Conservation (phyloP, 2,888 invertebrate species). For the Orgyia antiqua region DNA sequence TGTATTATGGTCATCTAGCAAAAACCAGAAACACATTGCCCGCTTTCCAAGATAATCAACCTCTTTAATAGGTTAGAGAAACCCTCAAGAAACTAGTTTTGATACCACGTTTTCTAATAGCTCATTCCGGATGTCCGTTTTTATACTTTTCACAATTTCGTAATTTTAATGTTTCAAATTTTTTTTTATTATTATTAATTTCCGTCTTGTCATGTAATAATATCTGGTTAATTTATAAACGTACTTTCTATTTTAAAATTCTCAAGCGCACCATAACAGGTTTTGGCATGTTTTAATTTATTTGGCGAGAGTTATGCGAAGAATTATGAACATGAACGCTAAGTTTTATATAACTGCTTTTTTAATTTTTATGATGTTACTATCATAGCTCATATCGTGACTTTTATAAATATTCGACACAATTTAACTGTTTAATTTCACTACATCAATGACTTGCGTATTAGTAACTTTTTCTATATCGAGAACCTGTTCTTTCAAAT, state of each 20-base stretch:
- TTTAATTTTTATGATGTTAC: constrained; percentile 36
- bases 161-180: constrained; percentile 17
- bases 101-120: constrained; percentile 50
- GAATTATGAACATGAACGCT: constrained; percentile 33
- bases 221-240: constrained; percentile 24
- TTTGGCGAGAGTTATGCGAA: constrained; percentile 47
- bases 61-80: constrained; percentile 72
- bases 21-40: constrained; percentile 61
- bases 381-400: constrained; percentile 18
- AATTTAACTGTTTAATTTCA: constrained; percentile 24
- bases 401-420: constrained; percentile 18
- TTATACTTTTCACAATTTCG: constrained; percentile 27
- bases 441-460: constrained; percentile 11
- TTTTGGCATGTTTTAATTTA: constrained; percentile 45
- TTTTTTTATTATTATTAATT: constrained; percentile 16
- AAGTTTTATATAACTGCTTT: constrained; percentile 50
- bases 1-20: constrained; percentile 60
- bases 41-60: constrained; percentile 66
- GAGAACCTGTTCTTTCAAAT: constrained; percentile 35
- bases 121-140: constrained; percentile 51
- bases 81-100: constrained; percentile 51
- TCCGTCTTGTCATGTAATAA: constrained; percentile 17
- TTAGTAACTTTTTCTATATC: constrained; percentile 7
- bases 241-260: constrained; percentile 61
- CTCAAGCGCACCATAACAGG: constrained; percentile 38